A percentile compares a stretch with the other conserved stretches of the same genome.
Evolutionary conservation across 2,113 vertebrate genomes (phyloP).

Genomic region (Pelecanus crispus): DNA sequence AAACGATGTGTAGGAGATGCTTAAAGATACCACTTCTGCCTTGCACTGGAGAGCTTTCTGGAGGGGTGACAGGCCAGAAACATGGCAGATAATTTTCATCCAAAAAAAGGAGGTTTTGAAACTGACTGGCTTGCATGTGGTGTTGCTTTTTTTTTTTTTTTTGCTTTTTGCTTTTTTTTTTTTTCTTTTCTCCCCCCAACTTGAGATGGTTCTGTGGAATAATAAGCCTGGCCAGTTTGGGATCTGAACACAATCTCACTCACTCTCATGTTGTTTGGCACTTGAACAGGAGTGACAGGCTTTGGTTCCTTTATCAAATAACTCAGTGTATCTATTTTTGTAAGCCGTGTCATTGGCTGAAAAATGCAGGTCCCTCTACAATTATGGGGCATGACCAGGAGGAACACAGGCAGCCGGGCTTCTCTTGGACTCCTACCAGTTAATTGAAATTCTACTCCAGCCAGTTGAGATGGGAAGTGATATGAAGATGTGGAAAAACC

Average conservation of each 20-base stretch:
- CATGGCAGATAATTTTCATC: not conserved
- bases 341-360: slow-evolving; percentile 67
- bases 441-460: slow-evolving; percentile 70
- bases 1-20: not conserved
- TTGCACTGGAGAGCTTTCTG: not conserved
- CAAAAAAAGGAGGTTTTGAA: not conserved
- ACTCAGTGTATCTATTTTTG: slow-evolving; percentile 73
- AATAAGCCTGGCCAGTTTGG: slow-evolving; percentile 21
- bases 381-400: slow-evolving; percentile 69
- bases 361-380: slow-evolving; percentile 69
- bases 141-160: not conserved
- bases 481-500: slow-evolving; percentile 67
- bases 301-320: slow-evolving; percentile 70
- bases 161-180: not conserved
- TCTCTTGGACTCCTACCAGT: slow-evolving; percentile 52
- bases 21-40: not conserved
- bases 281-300: slow-evolving; percentile 59
- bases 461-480: slow-evolving; percentile 64
- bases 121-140: not conserved
- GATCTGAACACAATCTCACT: slow-evolving; percentile 52
- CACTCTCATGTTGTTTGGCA: slow-evolving; percentile 58
- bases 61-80: not conserved
- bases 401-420: slow-evolving; percentile 48
- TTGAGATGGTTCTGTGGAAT: not conserved
- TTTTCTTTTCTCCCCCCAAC: not conserved